Percentiles rank a stretch among this genome's conserved stretches.
Evolutionary conservation across 2,888 invertebrate genomes (phyloP).

Genomic region (Sarcophaga carnaria): DNA sequence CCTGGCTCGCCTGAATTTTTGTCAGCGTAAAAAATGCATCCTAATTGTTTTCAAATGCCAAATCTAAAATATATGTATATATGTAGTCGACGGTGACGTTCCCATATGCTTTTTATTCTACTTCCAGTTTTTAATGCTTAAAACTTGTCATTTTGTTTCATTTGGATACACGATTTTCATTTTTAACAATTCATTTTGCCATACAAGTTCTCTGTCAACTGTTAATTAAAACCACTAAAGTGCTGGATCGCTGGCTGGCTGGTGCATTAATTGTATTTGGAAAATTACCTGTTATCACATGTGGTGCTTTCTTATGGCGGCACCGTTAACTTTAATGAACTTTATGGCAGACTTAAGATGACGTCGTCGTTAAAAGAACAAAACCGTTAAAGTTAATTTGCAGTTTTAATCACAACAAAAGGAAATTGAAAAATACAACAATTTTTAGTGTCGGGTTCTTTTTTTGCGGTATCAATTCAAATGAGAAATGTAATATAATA

Average conservation of each 20-base stretch:
- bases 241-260: background rate
- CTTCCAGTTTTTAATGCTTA: slow-evolving; percentile 18
- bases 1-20: too few relatives aligned
- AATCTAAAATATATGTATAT: too few relatives aligned
- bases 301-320: background rate
- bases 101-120: background rate
- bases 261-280: slow-evolving; percentile 31
- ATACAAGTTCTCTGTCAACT: slow-evolving; percentile 23
- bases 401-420: background rate
- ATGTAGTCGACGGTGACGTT: too few relatives aligned
- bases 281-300: slow-evolving; percentile 51
- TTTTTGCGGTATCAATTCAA: background rate
- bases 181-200: slow-evolving; percentile 59
- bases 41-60: too few relatives aligned
- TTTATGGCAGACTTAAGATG: slow-evolving; percentile 28
- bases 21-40: too few relatives aligned
- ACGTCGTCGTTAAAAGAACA: background rate
- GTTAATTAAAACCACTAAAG: background rate
- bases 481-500: too few relatives aligned
- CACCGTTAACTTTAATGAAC: slow-evolving; percentile 38
- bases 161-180: slow-evolving; percentile 44
- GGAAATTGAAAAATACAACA: background rate
- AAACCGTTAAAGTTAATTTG: too few relatives aligned
- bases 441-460: background rate
- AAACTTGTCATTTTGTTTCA: slow-evolving; percentile 57